Base-by-base conservation (phyloP, 1,140 invertebrate species). In the Sarcophaga bullata region DNA sequence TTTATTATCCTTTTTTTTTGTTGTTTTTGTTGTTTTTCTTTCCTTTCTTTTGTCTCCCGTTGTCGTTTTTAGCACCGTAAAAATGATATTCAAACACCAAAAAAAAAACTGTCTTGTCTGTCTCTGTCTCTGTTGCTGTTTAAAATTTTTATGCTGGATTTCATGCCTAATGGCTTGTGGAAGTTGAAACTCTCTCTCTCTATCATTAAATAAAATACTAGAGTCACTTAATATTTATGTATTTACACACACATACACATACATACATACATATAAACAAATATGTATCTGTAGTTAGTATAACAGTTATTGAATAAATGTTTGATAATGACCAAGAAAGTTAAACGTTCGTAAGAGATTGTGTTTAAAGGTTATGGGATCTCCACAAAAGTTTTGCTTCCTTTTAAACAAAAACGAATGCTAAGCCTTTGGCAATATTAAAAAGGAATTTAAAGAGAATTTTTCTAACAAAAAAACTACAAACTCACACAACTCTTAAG, bases 241-340 rank as follows among this genome's bases (percentile, higher is more conserved):
- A 58, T 58, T 13, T 58, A 58, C 15, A 58, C n/a, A 58, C 13
- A 11, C 8, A 58, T 13, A 58, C 3, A 13, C 1, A 13, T 13
- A n/a, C 6, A 58, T 5, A 58, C 54, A 58, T 58, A 13, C 6
- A 58, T 11, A 58, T 58, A 58, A n/a, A n/a, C n/a, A n/a, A n/a
- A n/a, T n/a, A 4, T 37, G 25, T 37, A 37, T 37, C 25, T 37
- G 25, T 37, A 37, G 1, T 37, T 4, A 37, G 13, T 58, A 58
- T 78, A 78, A 78, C 75, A 19, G 75, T 78, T 78, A 68, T 10
- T 48, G n/a, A 19, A 19, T 78, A 78, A 52, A n/a, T 50, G 75
- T 50, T 52, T 78, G 50, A 78, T 78, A 78, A 78, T 78, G 75
- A 50, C 75, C 75, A 78, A 25, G 10, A 78, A 78, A 49, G 75